Evolutionary conservation across 2,888 invertebrate genomes (phyloP).

Genomic region (Digitonthophagus gazella): DNA sequence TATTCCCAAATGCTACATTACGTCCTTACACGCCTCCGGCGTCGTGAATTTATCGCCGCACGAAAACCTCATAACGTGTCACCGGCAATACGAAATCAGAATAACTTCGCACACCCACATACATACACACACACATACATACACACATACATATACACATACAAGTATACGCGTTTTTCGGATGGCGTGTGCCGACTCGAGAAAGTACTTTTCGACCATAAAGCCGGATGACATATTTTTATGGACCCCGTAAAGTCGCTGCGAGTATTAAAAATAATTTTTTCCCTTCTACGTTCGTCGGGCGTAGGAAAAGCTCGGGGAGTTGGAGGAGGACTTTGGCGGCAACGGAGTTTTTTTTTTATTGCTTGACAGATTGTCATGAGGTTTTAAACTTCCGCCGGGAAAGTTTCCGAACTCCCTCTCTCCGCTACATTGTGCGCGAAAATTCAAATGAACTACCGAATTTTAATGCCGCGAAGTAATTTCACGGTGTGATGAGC

Average conservation of each 20-base stretch:
- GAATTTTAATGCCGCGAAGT: not conserved
- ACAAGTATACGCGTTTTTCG: too few species aligned
- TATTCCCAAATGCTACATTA: not conserved
- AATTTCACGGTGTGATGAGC: conserved; percentile 5
- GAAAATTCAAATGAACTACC: conserved; percentile 15
- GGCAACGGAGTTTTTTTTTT: conserved; percentile 6
- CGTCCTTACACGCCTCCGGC: not conserved
- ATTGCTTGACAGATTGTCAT: conserved; percentile 18
- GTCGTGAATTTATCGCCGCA: not conserved
- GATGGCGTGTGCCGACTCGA: too few species aligned
- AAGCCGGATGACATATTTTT: conserved; percentile 14
- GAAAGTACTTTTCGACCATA: conserved; percentile 3
- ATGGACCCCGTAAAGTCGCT: conserved; percentile 11
- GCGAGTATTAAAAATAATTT: conserved; percentile 16
- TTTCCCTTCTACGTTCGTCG: not conserved
- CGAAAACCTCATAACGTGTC: conserved; percentile 1
- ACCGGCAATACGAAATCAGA: conserved; percentile 7
- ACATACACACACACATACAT: too few species aligned
- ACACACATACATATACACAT: too few species aligned
- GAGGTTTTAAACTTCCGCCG: conserved; percentile 13
- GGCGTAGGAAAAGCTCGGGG: not conserved
- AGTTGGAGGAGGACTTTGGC: conserved; percentile 4
- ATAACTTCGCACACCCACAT: not conserved
- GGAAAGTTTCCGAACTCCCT: conserved; percentile 13
- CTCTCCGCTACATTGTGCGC: conserved; percentile 14